Base-by-base conservation (phyloP, 2,113 vertebrate genomes). In the Isichthys henryi region DNA sequence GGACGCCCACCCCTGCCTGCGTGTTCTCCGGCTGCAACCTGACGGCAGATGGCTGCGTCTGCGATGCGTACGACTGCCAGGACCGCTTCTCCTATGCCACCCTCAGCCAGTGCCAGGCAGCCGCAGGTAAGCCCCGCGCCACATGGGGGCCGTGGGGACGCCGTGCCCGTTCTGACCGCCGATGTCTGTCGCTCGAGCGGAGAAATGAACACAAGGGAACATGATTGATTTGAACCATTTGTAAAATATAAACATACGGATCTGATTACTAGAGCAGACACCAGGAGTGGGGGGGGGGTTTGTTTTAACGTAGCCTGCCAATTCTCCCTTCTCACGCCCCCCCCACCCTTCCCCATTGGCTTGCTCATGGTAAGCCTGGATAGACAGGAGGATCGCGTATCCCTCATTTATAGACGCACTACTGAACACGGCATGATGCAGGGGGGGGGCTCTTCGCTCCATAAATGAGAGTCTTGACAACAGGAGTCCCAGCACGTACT, bases 11-110 rank as follows among this genome's bases (percentile, higher is more conserved):
- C 90, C 94, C 94, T 3, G 94, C 92, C 77, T 96, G 96, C 90
- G 87, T 93, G 91, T 96, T 96, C 92, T 96, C 95, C 6, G 96
- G 96, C 8, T 96, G 96, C 94, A 96, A 96, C 93, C 94, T 96
- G 94, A 96, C 96, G 74, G 8, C 93, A 0, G 92, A 93, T 35
- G 95, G 95, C 80, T 96, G 96, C 27, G 91, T 95, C 92, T 96
- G 95, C 31, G 93, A 96, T 89, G 95, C 95, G 89, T 95, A 95
- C 91, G 96, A 95, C 94, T 96, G 96, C 94, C 92, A 92, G 88
- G 93, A 93, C 90, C 94, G 95, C 93, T 96, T 96, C 88, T 92
- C 94, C 91, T 96, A 95, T 91, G 91, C 92, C 93, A 95, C 96
- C 95, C 95, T 91, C 92, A 96, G 95, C 93, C 95, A 96, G 93